Percentiles rank a stretch among this genome's conserved stretches.
Evolutionary conservation across 2,113 vertebrate species (phyloP).

Genomic region (Pteruthius melanotis): DNA sequence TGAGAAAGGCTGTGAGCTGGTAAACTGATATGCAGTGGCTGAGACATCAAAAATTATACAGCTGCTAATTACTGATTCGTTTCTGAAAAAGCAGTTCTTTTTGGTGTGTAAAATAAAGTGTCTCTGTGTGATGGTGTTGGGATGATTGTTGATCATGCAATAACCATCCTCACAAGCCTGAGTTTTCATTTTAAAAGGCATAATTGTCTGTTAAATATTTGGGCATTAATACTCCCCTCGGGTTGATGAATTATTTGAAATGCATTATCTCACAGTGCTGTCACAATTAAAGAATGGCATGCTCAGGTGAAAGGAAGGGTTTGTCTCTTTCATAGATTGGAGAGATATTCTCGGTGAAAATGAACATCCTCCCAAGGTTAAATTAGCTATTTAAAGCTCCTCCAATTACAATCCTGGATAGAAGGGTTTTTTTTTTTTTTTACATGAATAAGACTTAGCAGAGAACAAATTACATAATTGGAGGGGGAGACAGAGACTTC

Average conservation of each 20-base stretch:
- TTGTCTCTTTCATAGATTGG: constrained; percentile 68
- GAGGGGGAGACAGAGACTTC: constrained; percentile 11
- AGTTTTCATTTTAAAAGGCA: constrained; percentile 36
- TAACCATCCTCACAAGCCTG: background rate
- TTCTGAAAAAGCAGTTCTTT: background rate
- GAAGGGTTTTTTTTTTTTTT: background rate
- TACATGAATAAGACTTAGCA: constrained; percentile 38
- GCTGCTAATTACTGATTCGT: background rate
- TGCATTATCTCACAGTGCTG: constrained; percentile 60
- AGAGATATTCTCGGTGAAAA: constrained; percentile 59
- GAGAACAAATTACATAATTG: constrained; percentile 68
- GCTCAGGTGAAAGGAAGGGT: constrained; percentile 68
- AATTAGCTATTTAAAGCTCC: constrained; percentile 71
- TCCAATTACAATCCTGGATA: constrained; percentile 62
- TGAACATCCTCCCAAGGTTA: constrained; percentile 74
- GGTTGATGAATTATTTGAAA: constrained; percentile 63
- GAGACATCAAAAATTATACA: background rate
- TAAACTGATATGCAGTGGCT: background rate
- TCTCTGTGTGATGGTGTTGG: background rate
- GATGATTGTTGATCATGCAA: background rate
- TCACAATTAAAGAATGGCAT: constrained; percentile 69
- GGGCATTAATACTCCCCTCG: constrained; percentile 60
- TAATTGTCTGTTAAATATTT: constrained; percentile 66
- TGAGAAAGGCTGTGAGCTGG: background rate
- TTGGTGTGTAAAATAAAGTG: background rate